Conservation (phyloP, 2,797 vertebrate genomes). For the Pangasius krempfi region DNA sequence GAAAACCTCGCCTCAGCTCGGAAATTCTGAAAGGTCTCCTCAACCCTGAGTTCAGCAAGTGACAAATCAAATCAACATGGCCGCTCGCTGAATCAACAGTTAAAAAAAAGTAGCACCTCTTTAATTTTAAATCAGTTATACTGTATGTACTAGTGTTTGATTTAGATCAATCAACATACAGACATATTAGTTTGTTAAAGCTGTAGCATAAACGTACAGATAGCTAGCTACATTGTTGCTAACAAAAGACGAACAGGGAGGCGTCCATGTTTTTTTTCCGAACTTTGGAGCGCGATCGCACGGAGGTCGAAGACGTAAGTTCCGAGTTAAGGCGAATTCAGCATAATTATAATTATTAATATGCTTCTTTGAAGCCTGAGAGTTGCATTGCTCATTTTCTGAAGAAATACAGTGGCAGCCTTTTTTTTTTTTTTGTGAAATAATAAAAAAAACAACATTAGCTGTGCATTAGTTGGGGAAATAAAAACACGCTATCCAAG, state of each 20-base stretch:
- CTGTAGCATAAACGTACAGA: background rate
- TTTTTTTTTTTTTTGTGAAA: conserved; percentile 1
- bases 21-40: background rate
- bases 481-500: conserved; percentile 53
- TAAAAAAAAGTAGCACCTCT: background rate
- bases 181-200: background rate
- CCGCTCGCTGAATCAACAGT: background rate
- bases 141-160: background rate
- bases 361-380: background rate
- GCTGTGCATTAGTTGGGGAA: conserved; percentile 42
- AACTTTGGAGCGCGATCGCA: background rate
- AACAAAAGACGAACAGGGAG: background rate
- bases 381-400: background rate
- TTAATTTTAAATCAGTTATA: background rate
- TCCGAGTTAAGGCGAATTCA: background rate
- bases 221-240: background rate
- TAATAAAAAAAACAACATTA: conserved; percentile 8
- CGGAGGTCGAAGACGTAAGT: background rate
- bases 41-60: background rate
- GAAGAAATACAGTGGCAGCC: background rate
- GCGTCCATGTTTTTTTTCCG: background rate
- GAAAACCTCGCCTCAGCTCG: background rate
- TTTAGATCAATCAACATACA: background rate
- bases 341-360: background rate
- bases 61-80: background rate